Evolutionary conservation across 1,140 invertebrate genomes (phyloP), one percentile per base, ranked within the genome.

Genomic region (Tetramorium simillimum): DNA sequence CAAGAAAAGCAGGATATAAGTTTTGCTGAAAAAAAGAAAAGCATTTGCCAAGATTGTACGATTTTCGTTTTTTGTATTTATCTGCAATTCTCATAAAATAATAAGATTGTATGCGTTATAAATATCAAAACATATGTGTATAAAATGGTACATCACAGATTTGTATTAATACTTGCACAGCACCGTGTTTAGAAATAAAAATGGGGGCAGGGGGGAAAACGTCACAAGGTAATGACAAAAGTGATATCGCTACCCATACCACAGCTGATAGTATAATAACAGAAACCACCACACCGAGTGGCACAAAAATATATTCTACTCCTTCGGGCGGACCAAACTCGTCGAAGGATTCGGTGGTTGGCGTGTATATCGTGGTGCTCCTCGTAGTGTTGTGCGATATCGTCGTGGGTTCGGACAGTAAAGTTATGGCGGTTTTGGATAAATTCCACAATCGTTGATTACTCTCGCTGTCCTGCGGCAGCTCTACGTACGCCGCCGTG

Each of bases 271-370:
- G 87, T 80, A 95, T 88, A 78, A 95, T 93, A 72, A 95, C 95
- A 88, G 95, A 95, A 87, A 95, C 93, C 92, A 95, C 94, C 51
- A 95, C 95, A 85, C 94, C 94, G 28, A 95, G 91, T 24, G 95
- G 95, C 88, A 95, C 95, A 92, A 95, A 95, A 92, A 95, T 95
- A 88, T 95, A 95, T 87, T 95, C 94, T 28, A 95, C 92, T 76
- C 94, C 94, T 70, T 95, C 94, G 0, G 95, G 95, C 70, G 95
- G 95, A 18, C 94, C 95, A 75, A 95, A 95, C 70, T 95, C 94
- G 80, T 95, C 94, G 46, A 93, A 94, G 4, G 93, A 90, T 33
- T 95, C 92, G 77, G 94, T 95, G 0, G 51, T 53, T 1, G 92
- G 70, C 73, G 72, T 49, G 5, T 89, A 49, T 21, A 33, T 75